Evolutionary conservation across 2,113 vertebrate species (phyloP).

Genomic region (Alligator mississippiensis): DNA sequence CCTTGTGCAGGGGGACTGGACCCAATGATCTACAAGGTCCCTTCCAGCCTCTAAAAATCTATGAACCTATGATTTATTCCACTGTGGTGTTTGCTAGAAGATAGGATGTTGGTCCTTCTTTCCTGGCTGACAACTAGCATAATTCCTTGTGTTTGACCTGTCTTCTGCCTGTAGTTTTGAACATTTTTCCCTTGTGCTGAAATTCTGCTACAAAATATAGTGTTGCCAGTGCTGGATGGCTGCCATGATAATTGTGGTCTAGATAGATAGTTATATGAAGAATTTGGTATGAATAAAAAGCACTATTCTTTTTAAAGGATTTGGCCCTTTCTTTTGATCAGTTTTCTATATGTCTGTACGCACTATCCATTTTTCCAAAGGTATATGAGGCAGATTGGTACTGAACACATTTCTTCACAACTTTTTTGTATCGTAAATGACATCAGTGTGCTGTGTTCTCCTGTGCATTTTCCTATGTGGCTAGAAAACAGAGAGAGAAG

Average conservation of each 20-base stretch:
- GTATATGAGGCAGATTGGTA: background rate
- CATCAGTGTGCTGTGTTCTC: background rate
- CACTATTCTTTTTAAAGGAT: fast-evolving
- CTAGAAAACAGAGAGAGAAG: background rate
- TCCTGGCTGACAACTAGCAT: background rate
- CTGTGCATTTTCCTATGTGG: background rate
- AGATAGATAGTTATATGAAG: background rate
- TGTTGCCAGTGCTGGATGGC: background rate
- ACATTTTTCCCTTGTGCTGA: background rate
- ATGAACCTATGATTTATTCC: too few species aligned
- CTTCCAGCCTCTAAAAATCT: too few species aligned
- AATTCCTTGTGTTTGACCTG: background rate
- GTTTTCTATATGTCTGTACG: background rate
- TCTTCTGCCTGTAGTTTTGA: background rate
- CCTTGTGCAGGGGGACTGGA: too few species aligned
- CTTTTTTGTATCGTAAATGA: background rate
- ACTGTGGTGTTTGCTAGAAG: fast-evolving
- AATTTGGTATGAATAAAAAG: background rate
- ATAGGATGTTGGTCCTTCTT: background rate
- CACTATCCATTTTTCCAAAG: background rate
- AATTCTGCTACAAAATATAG: background rate
- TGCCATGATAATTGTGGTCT: background rate
- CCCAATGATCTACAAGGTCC: too few species aligned
- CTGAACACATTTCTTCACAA: background rate
- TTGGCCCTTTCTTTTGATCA: fast-evolving